Conservation (phyloP, 2,113 vertebrate species). For the Prietella phreatophila region DNA sequence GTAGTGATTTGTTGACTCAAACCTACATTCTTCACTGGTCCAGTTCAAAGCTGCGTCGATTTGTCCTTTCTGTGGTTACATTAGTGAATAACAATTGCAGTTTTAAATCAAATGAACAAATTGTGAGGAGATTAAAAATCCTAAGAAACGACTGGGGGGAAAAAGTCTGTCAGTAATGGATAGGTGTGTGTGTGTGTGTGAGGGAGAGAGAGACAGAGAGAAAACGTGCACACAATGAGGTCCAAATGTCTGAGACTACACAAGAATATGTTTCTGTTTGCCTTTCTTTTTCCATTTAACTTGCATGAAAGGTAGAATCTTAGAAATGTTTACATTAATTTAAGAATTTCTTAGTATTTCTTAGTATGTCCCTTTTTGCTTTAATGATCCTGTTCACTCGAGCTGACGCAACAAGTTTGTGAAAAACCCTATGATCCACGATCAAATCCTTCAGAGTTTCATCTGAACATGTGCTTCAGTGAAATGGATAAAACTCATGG, state of each 20-base stretch:
- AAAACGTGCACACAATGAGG: too few species aligned
- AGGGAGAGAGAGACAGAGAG: too few species aligned
- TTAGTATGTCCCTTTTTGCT: background rate
- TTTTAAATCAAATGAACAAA: background rate
- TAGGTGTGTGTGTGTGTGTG: too few species aligned
- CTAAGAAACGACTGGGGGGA: too few species aligned
- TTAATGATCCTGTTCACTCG: background rate
- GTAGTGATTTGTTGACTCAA: background rate
- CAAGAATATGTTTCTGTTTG: too few species aligned
- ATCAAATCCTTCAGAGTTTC: background rate
- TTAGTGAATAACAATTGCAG: background rate
- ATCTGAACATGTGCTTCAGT: background rate
- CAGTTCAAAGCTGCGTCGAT: background rate
- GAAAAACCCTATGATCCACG: background rate
- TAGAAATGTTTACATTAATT: background rate
- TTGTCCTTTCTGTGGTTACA: background rate
- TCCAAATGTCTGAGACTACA: background rate
- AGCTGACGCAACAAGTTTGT: background rate
- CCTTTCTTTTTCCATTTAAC: too few species aligned
- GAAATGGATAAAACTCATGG: background rate
- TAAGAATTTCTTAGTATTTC: too few species aligned
- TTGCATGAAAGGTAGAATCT: background rate
- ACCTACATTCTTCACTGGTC: background rate
- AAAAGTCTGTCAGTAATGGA: too few species aligned
- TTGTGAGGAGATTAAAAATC: background rate